Evolutionary conservation across 2,113 vertebrate genomes (phyloP).

Genomic region (Mesitornis unicolor): DNA sequence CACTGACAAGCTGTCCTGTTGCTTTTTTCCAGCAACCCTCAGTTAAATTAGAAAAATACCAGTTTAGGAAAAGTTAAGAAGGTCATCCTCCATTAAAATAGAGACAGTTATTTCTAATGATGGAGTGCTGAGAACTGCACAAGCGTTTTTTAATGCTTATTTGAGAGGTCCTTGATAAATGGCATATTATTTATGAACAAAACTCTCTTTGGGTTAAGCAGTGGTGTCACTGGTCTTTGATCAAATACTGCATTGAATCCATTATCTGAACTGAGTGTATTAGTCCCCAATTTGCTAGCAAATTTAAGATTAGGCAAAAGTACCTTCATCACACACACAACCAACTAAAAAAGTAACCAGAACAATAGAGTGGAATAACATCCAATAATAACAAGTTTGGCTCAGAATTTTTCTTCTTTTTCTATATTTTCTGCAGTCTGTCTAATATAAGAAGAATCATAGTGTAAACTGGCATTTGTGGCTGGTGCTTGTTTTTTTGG

Average conservation of each 20-base stretch:
- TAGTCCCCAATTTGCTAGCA: background rate
- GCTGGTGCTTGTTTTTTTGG: background rate
- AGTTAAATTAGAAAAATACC: background rate
- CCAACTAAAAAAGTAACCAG: background rate
- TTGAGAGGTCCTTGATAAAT: background rate
- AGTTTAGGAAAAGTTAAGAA: background rate
- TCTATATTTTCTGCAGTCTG: background rate
- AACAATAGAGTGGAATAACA: background rate
- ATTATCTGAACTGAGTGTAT: background rate
- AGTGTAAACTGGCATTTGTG: background rate
- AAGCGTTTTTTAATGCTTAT: background rate
- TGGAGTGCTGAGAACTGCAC: background rate
- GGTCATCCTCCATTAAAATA: background rate
- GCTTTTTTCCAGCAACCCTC: background rate
- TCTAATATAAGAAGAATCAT: background rate
- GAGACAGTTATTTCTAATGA: background rate
- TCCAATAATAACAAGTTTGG: rapidly evolving
- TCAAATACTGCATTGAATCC: background rate
- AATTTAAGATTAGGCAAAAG: background rate
- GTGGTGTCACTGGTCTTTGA: background rate
- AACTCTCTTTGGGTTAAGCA: background rate
- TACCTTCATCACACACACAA: background rate
- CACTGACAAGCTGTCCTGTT: background rate
- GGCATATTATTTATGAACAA: background rate
- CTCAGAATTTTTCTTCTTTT: background rate